Base-by-base conservation (phyloP, 2,113 vertebrate species). In the Panurus biarmicus region DNA sequence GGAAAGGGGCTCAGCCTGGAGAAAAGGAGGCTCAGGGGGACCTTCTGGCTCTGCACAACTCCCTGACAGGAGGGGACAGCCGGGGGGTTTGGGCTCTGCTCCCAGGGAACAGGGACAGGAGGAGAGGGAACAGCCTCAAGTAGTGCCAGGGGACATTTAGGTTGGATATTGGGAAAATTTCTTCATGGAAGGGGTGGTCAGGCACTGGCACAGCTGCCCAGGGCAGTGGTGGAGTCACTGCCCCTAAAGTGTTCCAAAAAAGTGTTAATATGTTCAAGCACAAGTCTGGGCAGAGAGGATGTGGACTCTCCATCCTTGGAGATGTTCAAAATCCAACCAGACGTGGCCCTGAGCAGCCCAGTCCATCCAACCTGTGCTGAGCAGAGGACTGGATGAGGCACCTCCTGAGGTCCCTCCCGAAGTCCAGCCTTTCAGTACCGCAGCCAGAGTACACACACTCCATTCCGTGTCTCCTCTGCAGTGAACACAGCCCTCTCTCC, bases 21-120 rank as follows among this genome's bases (percentile, higher is more conserved):
- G 47, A 8, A n/a, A 45, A 66, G 69, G 54, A 67, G 53, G 53
- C 61, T 74, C 38, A n/a, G 61, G 45, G 40, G 42, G 3, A 5
- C 44, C 26, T 28, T 28, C 1, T 42, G 14, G 24, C 60, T 81
- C 28, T 77, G 38, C 56, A 51, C 45, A 81, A 6, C 20, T 24
- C n/a, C 44, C 69, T 66, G 69, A 17, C 38, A 60, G 60, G n/a
- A 81, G 69, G 38, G 9, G 29, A 7, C 24, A 74, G 69, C 31
- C 0, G 0, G 28, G 35, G 3, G 20, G 9, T 3, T 23, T 0
- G 0, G n/a, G 38, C 13, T 60, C 23, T 58, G 38, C n/a, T 53
- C 11, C 22, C 14, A 53, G 54, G 53, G 54, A 60, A 81, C 53
- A 53, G n/a, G 20, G 13, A 60, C 16, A 58, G 45, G 33, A 62